Conservation (phyloP, 2,888 invertebrate species). For the Euphydryas editha region DNA sequence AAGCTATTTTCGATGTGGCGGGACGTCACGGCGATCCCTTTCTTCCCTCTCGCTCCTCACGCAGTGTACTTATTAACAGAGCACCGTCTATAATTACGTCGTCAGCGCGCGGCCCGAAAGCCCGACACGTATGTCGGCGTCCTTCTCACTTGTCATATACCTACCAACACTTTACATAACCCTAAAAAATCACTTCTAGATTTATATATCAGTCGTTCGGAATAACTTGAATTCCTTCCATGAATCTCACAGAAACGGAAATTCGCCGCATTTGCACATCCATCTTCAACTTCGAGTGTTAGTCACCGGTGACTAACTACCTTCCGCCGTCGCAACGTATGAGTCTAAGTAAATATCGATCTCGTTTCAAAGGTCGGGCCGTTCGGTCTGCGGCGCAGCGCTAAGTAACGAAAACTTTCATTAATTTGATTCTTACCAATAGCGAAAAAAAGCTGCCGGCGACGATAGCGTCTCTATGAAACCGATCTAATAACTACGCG, state of each 20-base stretch:
- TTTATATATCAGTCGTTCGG: not conserved
- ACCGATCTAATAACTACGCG: not conserved
- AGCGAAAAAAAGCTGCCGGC: conserved; percentile 9
- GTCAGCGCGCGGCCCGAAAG: conserved; percentile 13
- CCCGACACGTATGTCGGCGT: conserved; percentile 1
- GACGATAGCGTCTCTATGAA: not conserved
- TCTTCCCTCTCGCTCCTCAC: conserved; percentile 9
- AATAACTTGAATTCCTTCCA: not conserved
- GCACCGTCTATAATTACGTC: conserved; percentile 24
- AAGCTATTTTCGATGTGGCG: conserved; percentile 19
- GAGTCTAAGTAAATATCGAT: conserved; percentile 1
- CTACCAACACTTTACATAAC: conserved; percentile 6
- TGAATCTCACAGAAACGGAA: not conserved
- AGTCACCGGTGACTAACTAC: not conserved
- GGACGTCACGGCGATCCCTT: conserved; percentile 10
- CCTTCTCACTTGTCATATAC: conserved; percentile 12
- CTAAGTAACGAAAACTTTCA: conserved; percentile 14
- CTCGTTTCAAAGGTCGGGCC: not conserved
- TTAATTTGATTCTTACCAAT: conserved; percentile 7
- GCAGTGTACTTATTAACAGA: conserved; percentile 13
- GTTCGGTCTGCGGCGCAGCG: not conserved
- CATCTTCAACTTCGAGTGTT: not conserved
- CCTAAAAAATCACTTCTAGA: conserved; percentile 6
- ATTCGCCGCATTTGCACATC: not conserved
- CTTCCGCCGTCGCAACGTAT: not conserved